Percentiles rank a stretch among this genome's conserved stretches.
These are phyloP conservation scores for Synodontis membranacea DNA, from an alignment of 2,113 vertebrate genomes.

Conservation along the genomic window DNA sequence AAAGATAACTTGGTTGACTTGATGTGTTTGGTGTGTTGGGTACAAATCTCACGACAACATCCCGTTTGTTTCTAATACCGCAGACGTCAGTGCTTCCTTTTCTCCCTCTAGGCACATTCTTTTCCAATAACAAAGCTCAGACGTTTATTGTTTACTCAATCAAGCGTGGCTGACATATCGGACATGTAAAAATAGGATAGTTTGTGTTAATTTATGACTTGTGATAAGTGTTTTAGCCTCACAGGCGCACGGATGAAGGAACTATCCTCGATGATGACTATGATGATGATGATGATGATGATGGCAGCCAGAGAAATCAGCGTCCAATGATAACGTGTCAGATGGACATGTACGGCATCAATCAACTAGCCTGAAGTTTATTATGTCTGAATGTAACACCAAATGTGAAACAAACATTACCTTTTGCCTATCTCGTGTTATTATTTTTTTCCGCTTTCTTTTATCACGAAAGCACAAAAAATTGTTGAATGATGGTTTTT, in stretches of 20 bases:
- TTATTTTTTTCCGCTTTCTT: constrained; percentile 23
- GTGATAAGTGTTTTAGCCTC: constrained; percentile 7
- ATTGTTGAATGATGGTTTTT: constrained; percentile 17
- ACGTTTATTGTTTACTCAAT: constrained; percentile 36
- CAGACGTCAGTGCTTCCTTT: constrained; percentile 35
- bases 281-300: neutral
- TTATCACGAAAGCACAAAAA: constrained; percentile 5
- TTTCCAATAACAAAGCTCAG: neutral
- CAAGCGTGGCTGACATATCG: neutral
- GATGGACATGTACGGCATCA: neutral
- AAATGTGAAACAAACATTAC: constrained; percentile 72
- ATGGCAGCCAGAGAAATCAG: neutral
- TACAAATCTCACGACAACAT: neutral
- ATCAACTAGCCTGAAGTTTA: constrained; percentile 35
- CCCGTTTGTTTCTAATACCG: too few relatives aligned
- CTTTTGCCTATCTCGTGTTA: constrained; percentile 45
- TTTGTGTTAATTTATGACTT: constrained; percentile 52
- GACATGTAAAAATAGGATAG: constrained; percentile 32
- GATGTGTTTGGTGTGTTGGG: neutral
- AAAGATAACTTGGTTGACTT: neutral
- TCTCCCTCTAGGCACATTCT: neutral
- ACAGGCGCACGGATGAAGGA: constrained; percentile 35
- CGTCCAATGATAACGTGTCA: neutral
- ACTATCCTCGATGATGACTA: neutral
- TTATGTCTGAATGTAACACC: constrained; percentile 70